Evolutionary conservation across 2,113 vertebrate genomes (phyloP).

Genomic region (Plecturocebus donacophilus): DNA sequence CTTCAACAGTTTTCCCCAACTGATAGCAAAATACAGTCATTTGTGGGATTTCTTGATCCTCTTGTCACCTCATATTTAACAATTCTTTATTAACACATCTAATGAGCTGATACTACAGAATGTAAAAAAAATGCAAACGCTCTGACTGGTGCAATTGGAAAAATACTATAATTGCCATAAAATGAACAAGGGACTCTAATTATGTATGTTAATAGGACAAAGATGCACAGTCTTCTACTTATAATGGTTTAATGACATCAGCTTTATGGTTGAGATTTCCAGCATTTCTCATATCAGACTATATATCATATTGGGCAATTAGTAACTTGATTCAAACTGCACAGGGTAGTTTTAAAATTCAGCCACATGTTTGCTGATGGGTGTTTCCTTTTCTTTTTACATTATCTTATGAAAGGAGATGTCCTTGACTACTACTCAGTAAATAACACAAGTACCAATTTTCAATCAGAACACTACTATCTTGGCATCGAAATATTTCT

Average conservation of each 20-base stretch:
- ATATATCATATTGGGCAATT: slow-evolving; percentile 48
- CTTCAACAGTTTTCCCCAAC: slow-evolving; percentile 65
- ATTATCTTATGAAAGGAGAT: slow-evolving; percentile 71
- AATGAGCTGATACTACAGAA: slow-evolving; percentile 44
- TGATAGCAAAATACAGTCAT: slow-evolving; percentile 67
- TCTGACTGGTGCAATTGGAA: slow-evolving; percentile 44
- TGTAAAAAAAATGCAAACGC: slow-evolving; percentile 48
- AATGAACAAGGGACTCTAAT: slow-evolving; percentile 57
- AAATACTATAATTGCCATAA: slow-evolving; percentile 54
- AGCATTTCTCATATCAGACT: slow-evolving; percentile 44
- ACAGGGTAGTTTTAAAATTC: slow-evolving; percentile 59
- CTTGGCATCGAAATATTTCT: slow-evolving; percentile 74
- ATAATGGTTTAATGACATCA: slow-evolving; percentile 48
- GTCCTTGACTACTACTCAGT: slow-evolving; percentile 71
- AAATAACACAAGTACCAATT: slow-evolving; percentile 65
- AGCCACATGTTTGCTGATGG: slow-evolving; percentile 12
- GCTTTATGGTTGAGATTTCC: slow-evolving; percentile 70
- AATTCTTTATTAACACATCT: slow-evolving; percentile 59
- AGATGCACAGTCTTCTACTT: slow-evolving; percentile 63
- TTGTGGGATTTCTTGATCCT: slow-evolving; percentile 70
- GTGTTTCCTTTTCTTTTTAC: slow-evolving; percentile 63
- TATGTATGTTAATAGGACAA: slow-evolving; percentile 57
- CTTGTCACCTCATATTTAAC: slow-evolving; percentile 60
- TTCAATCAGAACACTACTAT: slow-evolving; percentile 64
- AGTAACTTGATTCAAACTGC: slow-evolving; percentile 58